Conservation (phyloP, 2,888 invertebrate species). For the Lathronympha strigana region DNA sequence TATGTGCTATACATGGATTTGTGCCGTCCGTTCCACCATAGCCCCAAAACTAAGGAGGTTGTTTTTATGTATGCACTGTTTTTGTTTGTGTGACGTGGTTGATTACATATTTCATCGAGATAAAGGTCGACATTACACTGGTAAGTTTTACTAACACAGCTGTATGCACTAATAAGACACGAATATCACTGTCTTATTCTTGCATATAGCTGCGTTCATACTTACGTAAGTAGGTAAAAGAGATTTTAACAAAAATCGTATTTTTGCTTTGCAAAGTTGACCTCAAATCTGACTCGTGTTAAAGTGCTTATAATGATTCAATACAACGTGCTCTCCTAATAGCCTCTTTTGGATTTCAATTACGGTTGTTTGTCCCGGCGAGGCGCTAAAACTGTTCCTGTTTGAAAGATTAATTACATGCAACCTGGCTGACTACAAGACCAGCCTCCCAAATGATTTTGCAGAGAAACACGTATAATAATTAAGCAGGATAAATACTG, state of each 20-base stretch:
- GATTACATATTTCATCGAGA: no score
- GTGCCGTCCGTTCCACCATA: no score
- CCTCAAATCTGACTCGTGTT: slow-evolving; percentile 7
- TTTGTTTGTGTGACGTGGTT: no score
- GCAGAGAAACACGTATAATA: slow-evolving; percentile 21
- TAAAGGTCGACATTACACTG: no score
- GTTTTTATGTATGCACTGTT: no score
- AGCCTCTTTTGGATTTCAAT: slow-evolving; percentile 41
- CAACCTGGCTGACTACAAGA: slow-evolving; percentile 34
- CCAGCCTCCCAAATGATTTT: slow-evolving; percentile 14
- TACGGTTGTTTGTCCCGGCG: slow-evolving; percentile 35
- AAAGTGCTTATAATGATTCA: slow-evolving; percentile 32
- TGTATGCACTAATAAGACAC: no score
- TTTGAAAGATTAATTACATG: slow-evolving; percentile 39
- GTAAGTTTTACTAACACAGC: no score
- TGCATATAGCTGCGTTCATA: no score
- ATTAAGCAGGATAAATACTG: slow-evolving; percentile 29
- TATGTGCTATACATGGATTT: no score
- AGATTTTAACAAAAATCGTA: not conserved
- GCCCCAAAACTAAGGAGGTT: no score
- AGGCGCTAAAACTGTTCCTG: slow-evolving; percentile 27
- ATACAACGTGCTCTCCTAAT: slow-evolving; percentile 31
- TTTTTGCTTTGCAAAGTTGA: not conserved
- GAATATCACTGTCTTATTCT: no score
- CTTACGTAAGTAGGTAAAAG: no score